These are phyloP conservation scores for Stenotaenia linearis DNA, from an alignment of 2,888 invertebrate genomes.

Conservation along the genomic window DNA sequence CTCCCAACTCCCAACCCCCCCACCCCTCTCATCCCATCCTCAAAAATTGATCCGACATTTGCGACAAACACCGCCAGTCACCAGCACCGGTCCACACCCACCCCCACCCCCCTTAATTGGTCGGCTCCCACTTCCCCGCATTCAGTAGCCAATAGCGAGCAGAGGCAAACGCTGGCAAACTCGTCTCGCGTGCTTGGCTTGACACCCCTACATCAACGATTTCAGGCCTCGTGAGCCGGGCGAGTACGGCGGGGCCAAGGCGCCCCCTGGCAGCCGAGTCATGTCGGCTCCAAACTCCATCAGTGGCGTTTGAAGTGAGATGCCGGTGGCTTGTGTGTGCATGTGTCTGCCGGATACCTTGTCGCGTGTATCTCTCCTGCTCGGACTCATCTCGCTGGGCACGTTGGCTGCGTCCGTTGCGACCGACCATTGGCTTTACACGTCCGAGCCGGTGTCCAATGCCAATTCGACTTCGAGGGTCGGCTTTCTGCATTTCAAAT, in stretches of 20 bases:
- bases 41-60: not conserved
- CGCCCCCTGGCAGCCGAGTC: not conserved
- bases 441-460: constrained; percentile 33
- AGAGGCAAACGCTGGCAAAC: not conserved
- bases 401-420: constrained; percentile 33
- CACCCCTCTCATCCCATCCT: too few species aligned
- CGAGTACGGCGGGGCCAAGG: not conserved
- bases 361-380: constrained; percentile 35
- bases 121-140: not conserved
- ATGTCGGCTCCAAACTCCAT: not conserved
- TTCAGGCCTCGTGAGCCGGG: too few species aligned
- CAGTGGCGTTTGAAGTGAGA: constrained; percentile 5
- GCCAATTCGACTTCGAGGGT: constrained; percentile 27
- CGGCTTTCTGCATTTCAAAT: constrained; percentile 28
- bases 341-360: constrained; percentile 34
- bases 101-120: not conserved
- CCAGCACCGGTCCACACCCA: not conserved
- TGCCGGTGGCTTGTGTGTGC: constrained; percentile 32
- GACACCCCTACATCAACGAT: not conserved
- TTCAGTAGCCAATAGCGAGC: not conserved
- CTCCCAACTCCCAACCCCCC: not conserved
- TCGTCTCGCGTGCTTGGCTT: not conserved
- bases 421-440: constrained; percentile 37
- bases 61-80: not conserved
- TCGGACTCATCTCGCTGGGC: constrained; percentile 32